phyloP scores from a whole-genome alignment of 2,888 invertebrate species.

The Trachelus tabidus region DNA sequence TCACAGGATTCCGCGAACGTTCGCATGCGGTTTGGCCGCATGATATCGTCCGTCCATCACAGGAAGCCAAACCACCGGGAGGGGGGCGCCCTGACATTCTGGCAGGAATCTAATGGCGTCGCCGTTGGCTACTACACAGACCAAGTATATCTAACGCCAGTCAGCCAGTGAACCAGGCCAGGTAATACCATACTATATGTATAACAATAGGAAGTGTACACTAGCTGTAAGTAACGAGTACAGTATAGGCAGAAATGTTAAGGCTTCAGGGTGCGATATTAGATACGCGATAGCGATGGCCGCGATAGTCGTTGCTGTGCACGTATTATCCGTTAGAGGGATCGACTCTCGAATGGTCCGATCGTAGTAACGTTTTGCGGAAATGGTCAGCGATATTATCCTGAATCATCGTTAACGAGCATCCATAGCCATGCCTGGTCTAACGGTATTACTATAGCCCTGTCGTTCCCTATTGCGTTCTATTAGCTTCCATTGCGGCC shows the following conservation, averaged over 20 bases:
- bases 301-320: neutral
- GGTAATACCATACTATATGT: neutral
- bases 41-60: neutral
- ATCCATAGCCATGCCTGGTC: slow-evolving; percentile 19
- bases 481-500: neutral
- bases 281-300: neutral
- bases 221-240: neutral
- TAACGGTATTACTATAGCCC: slow-evolving; percentile 1
- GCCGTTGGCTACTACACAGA: neutral
- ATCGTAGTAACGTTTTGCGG: slow-evolving; percentile 32
- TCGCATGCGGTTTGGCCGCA: neutral
- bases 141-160: neutral
- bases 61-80: neutral
- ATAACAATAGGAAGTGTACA: neutral
- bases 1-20: neutral
- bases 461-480: slow-evolving; percentile 16
- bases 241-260: neutral
- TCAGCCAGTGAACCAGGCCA: neutral
- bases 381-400: slow-evolving; percentile 40
- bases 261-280: neutral
- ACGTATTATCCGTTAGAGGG: slow-evolving; percentile 16
- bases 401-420: slow-evolving; percentile 43
- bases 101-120: neutral
- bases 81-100: neutral
- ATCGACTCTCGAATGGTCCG: slow-evolving; percentile 15